Evolutionary conservation across 2,888 invertebrate species (phyloP), one percentile per base, ranked within the genome.

Genomic region (Dynastes hyllus): DNA sequence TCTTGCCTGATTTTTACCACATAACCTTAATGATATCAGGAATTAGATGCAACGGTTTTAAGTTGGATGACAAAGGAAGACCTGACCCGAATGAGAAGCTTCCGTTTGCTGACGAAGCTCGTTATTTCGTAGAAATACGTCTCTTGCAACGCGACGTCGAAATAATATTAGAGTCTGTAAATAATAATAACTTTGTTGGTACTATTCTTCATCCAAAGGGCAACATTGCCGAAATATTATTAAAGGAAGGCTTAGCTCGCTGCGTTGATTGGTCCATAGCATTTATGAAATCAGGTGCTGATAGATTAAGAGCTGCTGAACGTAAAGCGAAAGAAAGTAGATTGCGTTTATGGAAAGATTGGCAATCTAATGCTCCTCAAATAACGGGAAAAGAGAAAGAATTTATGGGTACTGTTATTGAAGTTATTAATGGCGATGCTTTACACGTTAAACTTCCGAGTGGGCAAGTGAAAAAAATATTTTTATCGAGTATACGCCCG

Each of bases 21-120:
- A 93, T 99, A 79, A 99, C 98, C 0, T 89, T 99, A 79, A 98
- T 98, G 95, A 93, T 99, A 81, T 96, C 98, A 73, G 99, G 99
- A 80, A 97, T 99, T 83, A 86, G 94, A 91, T 95, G 95, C 86
- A 95, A 95, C 4, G 93, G 95, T 77, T 94, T 96, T 77, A 97
- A 96, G 88, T 91, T 95, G 85, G 94, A 95, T 85, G 90, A 91
- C 5, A 94, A 94, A 58, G 93, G 93, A 58, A 93, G 92, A 85
- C 92, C 92, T 0, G 95, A 95, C 85, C 92, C 94, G 0, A 92
- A 87, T 78, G 89, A 91, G 70, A 92, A 92, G 79, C 92, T 94
- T 81, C 92, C 93, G 29, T 95, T 92, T 87, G 95, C 95, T 0
- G 96, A 97, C 84, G 98, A 99, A 89, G 98, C 99, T 0, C 95